Conservation (phyloP, 2,797 vertebrate genomes). For the Mustela erminea region DNA sequence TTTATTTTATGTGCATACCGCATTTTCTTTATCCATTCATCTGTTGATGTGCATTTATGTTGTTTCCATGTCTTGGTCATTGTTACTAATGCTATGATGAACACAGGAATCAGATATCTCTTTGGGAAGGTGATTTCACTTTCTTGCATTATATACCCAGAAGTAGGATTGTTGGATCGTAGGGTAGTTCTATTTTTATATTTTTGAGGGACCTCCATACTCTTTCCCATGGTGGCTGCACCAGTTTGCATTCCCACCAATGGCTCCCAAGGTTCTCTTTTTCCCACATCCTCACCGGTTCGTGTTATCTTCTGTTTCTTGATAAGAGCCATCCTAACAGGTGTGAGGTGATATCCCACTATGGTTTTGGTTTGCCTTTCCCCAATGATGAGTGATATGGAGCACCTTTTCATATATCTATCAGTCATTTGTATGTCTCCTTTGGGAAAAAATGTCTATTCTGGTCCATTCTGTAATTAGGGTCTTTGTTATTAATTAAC, state of each 20-base stretch:
- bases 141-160: no score
- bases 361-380: not conserved
- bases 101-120: no score
- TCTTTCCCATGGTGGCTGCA: not conserved
- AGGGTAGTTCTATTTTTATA: not conserved
- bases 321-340: not conserved
- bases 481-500: not conserved
- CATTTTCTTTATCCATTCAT: not conserved
- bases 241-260: not conserved
- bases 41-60: not conserved
- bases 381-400: not conserved
- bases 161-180: not conserved
- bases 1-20: not conserved
- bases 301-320: not conserved
- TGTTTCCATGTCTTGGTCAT: not conserved
- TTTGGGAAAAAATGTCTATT: not conserved
- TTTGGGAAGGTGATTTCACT: no score
- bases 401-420: not conserved
- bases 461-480: not conserved
- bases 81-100: no score
- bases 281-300: no score
- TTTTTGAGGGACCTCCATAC: not conserved
- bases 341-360: no score
- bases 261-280: not conserved
- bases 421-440: not conserved